Evolutionary conservation across 2,113 vertebrate species (phyloP).

Genomic region (Chaetodon auriga): DNA sequence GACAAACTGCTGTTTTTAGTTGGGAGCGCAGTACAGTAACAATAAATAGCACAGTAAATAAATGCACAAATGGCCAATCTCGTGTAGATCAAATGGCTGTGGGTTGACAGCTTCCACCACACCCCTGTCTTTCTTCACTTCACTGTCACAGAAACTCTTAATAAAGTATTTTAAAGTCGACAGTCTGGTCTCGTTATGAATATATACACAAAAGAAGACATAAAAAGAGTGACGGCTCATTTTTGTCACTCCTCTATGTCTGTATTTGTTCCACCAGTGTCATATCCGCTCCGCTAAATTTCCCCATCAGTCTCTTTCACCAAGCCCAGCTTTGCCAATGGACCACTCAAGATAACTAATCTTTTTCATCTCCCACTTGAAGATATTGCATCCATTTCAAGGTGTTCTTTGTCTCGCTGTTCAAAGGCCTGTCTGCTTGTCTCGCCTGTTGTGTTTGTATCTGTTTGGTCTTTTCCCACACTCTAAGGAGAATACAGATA

Average conservation of each 20-base stretch:
- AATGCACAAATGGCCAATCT: background rate
- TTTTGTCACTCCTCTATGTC: constrained; percentile 13
- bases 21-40: background rate
- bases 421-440: constrained; percentile 42
- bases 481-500: constrained; percentile 50
- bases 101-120: too few species aligned
- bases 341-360: constrained; percentile 71
- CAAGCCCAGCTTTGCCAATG: constrained; percentile 45
- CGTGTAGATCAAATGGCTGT: background rate
- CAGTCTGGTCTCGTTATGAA: background rate
- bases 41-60: background rate
- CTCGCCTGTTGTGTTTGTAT: constrained; percentile 13
- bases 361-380: constrained; percentile 61
- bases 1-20: background rate
- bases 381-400: constrained; percentile 65
- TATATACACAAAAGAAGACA: background rate
- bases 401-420: constrained; percentile 53
- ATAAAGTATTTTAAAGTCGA: background rate
- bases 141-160: background rate
- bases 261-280: constrained; percentile 36
- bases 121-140: background rate
- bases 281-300: constrained; percentile 37
- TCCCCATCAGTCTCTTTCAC: constrained; percentile 62
- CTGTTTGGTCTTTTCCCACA: constrained; percentile 20
- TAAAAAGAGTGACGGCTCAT: background rate